phyloP scores from a whole-genome alignment of 2,888 invertebrate genomes.

The Erebia palarica region DNA sequence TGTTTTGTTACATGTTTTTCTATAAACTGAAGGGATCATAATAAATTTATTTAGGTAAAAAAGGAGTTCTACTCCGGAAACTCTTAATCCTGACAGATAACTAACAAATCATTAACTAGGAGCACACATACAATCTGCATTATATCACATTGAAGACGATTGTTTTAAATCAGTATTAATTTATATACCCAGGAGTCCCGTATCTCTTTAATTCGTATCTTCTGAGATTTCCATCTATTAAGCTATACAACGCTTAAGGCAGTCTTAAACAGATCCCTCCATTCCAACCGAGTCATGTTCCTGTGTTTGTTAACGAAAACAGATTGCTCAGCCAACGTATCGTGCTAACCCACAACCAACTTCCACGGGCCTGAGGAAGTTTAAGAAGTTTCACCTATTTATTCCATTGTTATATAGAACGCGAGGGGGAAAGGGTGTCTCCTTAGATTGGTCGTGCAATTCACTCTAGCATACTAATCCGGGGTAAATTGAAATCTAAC shows the following conservation, averaged over 20 bases:
- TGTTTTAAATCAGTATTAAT: no score
- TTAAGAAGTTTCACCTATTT: slow-evolving; percentile 13
- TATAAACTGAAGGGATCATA: no score
- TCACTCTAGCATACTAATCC: slow-evolving; percentile 48
- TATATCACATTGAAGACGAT: no score
- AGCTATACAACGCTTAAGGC: slow-evolving; percentile 53
- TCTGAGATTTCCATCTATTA: slow-evolving; percentile 53
- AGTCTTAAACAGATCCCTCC: slow-evolving; percentile 54
- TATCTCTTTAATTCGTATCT: background rate
- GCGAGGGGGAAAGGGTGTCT: slow-evolving; percentile 11
- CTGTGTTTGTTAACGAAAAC: slow-evolving; percentile 52
- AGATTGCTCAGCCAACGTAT: slow-evolving; percentile 44
- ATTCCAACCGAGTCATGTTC: slow-evolving; percentile 54
- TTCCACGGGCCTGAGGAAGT: slow-evolving; percentile 19
- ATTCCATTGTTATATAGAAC: slow-evolving; percentile 15
- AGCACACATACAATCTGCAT: no score
- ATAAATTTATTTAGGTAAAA: no score
- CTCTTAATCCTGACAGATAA: no score
- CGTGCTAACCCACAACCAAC: slow-evolving; percentile 20
- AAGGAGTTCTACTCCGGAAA: no score
- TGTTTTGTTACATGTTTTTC: no score
- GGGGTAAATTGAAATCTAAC: slow-evolving; percentile 58
- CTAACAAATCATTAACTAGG: no score
- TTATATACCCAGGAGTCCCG: background rate
- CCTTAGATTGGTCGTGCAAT: slow-evolving; percentile 26